Evolutionary conservation across 2,888 invertebrate genomes (phyloP).

Genomic region (Graphium colonna): DNA sequence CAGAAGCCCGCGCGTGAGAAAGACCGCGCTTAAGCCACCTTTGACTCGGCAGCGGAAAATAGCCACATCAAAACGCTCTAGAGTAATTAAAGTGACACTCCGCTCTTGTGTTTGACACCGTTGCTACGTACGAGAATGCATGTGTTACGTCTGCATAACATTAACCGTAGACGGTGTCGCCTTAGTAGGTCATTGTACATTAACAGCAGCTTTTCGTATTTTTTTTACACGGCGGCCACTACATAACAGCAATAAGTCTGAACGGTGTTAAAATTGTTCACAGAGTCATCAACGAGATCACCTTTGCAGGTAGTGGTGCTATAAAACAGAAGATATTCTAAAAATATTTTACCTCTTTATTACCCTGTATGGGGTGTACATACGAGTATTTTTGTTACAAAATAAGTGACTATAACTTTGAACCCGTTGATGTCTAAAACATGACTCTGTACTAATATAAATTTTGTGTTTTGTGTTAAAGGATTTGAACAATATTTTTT

Average conservation of each 20-base stretch:
- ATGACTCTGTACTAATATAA: no score
- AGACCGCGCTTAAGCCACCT: slow-evolving; percentile 45
- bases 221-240: not conserved
- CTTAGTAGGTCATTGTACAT: slow-evolving; percentile 19
- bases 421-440: slow-evolving; percentile 24
- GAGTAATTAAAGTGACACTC: slow-evolving; percentile 56
- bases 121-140: slow-evolving; percentile 35
- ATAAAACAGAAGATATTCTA: slow-evolving; percentile 3
- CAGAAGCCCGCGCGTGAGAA: slow-evolving; percentile 47
- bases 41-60: slow-evolving; percentile 52
- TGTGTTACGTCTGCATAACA: slow-evolving; percentile 39
- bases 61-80: slow-evolving; percentile 41
- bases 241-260: slow-evolving; percentile 10
- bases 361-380: no score
- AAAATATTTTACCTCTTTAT: not conserved
- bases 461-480: no score
- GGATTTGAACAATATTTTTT: no score
- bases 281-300: slow-evolving; percentile 11
- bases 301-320: not conserved
- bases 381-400: not conserved
- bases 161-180: slow-evolving; percentile 10
- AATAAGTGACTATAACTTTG: not conserved
- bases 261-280: not conserved
- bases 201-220: slow-evolving; percentile 16
- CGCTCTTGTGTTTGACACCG: slow-evolving; percentile 34